Conservation (phyloP, 2,797 vertebrate genomes). For the Cryptoprocta ferox region DNA sequence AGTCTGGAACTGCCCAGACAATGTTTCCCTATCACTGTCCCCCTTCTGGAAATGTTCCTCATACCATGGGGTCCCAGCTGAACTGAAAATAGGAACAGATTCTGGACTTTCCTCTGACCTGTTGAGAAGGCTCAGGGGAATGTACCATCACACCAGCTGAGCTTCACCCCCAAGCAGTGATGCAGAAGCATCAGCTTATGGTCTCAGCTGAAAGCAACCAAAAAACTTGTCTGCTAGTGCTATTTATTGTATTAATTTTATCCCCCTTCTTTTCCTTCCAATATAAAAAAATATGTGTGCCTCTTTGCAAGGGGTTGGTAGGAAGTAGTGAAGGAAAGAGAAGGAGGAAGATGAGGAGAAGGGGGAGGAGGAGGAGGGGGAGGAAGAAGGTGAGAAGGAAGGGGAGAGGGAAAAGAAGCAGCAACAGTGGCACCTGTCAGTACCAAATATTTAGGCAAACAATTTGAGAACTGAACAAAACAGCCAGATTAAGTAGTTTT, state of each 20-base stretch:
- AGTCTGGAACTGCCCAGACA: too few species aligned
- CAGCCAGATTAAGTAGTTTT: background rate
- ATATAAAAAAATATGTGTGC: background rate
- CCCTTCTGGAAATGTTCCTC: background rate
- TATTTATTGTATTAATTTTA: background rate
- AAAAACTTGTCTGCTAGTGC: background rate
- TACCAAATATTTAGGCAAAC: background rate
- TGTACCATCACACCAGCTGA: background rate
- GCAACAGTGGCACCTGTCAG: background rate
- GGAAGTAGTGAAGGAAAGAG: background rate
- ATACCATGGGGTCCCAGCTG: background rate
- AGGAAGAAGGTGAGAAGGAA: too few species aligned
- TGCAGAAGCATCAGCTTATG: background rate
- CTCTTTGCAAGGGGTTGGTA: background rate
- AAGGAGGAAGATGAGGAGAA: too few species aligned
- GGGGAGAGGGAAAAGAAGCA: too few species aligned
- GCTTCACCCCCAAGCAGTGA: accelerated
- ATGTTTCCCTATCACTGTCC: background rate
- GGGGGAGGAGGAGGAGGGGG: background rate
- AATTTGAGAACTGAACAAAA: background rate
- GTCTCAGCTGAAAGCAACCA: background rate
- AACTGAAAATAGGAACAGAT: background rate
- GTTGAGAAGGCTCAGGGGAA: background rate
- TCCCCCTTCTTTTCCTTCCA: background rate
- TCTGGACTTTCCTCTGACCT: background rate